Evolutionary conservation across 2,797 vertebrate species (phyloP).

Genomic region (Pangasius larnaudii): DNA sequence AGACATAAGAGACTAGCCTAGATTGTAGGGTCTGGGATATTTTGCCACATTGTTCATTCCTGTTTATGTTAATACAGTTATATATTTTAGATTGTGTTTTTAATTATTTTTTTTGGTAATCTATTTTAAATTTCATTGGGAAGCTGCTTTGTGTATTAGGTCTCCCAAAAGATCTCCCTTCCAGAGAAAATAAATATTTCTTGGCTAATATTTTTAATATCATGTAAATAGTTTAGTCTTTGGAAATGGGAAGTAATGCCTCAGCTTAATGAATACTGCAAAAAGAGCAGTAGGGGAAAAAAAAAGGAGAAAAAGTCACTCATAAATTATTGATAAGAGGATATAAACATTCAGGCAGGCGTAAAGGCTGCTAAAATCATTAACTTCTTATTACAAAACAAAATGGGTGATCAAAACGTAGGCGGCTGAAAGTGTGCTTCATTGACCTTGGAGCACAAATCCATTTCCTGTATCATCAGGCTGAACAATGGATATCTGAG

Average conservation of each 20-base stretch:
- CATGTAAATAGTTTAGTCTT: neutral
- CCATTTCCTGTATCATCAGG: conserved; percentile 57
- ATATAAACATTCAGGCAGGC: conserved; percentile 58
- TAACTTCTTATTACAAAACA: conserved; percentile 61
- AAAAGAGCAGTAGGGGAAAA: neutral
- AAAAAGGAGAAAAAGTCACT: neutral
- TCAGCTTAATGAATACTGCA: neutral
- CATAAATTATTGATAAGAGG: conserved; percentile 24
- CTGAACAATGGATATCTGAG: conserved; percentile 32
- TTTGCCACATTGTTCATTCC: neutral
- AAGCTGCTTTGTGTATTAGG: neutral
- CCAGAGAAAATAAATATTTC: neutral
- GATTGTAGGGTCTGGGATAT: neutral
- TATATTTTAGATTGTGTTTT: neutral
- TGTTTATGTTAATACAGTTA: neutral
- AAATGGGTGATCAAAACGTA: conserved; percentile 63
- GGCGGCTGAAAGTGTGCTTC: conserved; percentile 66
- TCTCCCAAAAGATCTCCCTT: neutral
- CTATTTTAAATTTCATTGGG: neutral
- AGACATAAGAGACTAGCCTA: neutral
- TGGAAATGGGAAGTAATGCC: conserved; percentile 3
- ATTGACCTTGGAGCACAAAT: conserved; percentile 66
- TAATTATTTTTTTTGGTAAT: neutral
- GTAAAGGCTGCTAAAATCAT: conserved; percentile 60
- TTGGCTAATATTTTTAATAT: neutral